Evolutionary conservation across 1,140 invertebrate species (phyloP), one percentile per base, ranked within the genome.

Genomic region (Macrosteles quadrilineatus): DNA sequence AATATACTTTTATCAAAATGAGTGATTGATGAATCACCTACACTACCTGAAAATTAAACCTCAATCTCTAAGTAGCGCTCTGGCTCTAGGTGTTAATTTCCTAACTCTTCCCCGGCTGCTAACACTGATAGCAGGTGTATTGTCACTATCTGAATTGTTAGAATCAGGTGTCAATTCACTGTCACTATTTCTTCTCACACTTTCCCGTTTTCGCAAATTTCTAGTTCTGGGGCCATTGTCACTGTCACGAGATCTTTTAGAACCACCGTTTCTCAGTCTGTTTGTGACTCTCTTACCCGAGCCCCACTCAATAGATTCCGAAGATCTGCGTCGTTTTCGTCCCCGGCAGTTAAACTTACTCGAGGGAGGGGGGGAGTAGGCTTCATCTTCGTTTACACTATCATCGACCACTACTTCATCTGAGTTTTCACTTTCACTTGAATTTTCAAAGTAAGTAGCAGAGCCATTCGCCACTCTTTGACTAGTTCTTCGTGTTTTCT

Each of bases 31-130:
- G 4, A 36, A 36, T 36, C 32, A n/a, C n/a, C n/a, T n/a, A n/a
- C n/a, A n/a, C n/a, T 36, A 36, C 4, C 4, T 4, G 32, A 36
- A 36, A 36, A 36, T 14, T 36, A 14, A 6, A 36, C 32, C 32
- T 43, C 36, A 88, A 75, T 87, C 87, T 64, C 83, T 80, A 68
- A 89, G 83, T 77, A 88, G 85, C 69, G 88, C 90, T 29, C 88
- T 83, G 30, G 90, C 91, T 77, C 91, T 87, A 29, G 91, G 86
- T 4, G 92, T 94, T 66, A 94, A 85, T 81, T 90, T 92, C 29
- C 93, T 85, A 43, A 96, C 86, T 40, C 94, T 84, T 4, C 94
- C 94, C 32, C 94, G 84, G 76, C 92, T 95, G 79, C 93, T 95
- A 36, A 92, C 83, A 57, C 62, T 72, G 55, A 74, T 47, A 14